Base-by-base conservation (phyloP, 2,113 vertebrate species). In the Dunckerocampus dactyliophorus region DNA sequence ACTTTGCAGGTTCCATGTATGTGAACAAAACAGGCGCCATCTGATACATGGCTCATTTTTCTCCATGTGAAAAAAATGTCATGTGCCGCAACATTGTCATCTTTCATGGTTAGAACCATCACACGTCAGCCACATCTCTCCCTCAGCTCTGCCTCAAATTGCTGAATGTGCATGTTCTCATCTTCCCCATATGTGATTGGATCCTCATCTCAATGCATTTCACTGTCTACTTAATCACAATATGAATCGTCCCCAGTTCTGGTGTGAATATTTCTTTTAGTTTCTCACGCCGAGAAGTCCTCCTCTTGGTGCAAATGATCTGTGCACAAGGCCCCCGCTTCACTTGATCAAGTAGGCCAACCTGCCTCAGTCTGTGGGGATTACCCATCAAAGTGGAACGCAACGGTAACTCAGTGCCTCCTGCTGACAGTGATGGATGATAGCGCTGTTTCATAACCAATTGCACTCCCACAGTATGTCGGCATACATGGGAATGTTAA, bases 381-480 rank as follows among this genome's bases (percentile, higher is more conserved):
- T 85, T 82, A 84, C 83, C 86, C 82, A 89, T 90, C 87, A 86
- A 87, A 89, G 79, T 88, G 82, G 74, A 85, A 89, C 80, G 87
- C 82, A 79, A 80, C 76, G 69, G 83, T 86, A 89, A 89, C 84
- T 87, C 81, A 79, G 85, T 87, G 87, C 85, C 81, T 86, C 76
- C 74, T 54, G 52, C 75, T 79, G 90, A 91, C 89, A 89, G 83
- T 90, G 90, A 91, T 91, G 88, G 88, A 92, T 92, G 90, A 82
- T 79, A 64, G 65, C 15, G 67, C 78, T 59, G 80, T 86, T 82
- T 86, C 78, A 82, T 83, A 86, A 85, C 80, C 68, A 79, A 78
- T 81, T 80, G 75, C 73, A 63, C 81, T 72, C 72, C 77, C 65
- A 72, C 82, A 84, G 82, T 34, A 85, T 76, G 78, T 68, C 70